phyloP scores from a whole-genome alignment of 2,113 vertebrate species.

The Limnothrissa miodon region DNA sequence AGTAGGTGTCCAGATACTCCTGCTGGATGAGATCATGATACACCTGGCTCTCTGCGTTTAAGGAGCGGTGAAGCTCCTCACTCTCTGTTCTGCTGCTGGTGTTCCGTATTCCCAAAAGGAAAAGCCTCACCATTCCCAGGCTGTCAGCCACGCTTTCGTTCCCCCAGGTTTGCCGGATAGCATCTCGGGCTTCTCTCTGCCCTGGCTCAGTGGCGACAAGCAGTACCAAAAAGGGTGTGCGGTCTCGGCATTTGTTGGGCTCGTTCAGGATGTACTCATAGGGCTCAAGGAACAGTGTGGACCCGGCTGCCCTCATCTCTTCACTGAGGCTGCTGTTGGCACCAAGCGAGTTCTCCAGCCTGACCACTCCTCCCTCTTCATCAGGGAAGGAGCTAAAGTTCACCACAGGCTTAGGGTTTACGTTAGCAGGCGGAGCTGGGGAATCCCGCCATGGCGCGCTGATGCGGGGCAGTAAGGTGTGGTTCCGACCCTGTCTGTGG shows the following conservation, averaged over 20 bases:
- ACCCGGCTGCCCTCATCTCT: slow-evolving; percentile 58
- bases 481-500: slow-evolving; percentile 59
- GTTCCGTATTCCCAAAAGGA: slow-evolving; percentile 78
- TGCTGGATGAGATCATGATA: slow-evolving; percentile 92
- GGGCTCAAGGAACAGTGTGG: slow-evolving; percentile 61
- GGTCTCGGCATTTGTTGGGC: slow-evolving; percentile 84
- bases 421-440: slow-evolving; percentile 56
- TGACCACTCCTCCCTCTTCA: slow-evolving; percentile 66
- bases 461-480: slow-evolving; percentile 62
- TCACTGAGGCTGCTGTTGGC: slow-evolving; percentile 79
- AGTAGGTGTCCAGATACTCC: slow-evolving; percentile 93
- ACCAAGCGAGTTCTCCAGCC: slow-evolving; percentile 68
- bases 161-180: slow-evolving; percentile 93
- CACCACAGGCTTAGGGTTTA: slow-evolving; percentile 61
- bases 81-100: slow-evolving; percentile 94
- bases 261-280: slow-evolving; percentile 92
- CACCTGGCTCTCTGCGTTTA: slow-evolving; percentile 83
- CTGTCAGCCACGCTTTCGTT: slow-evolving; percentile 82
- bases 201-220: slow-evolving; percentile 88
- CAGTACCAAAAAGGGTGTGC: slow-evolving; percentile 85
- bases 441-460: slow-evolving; percentile 72
- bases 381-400: slow-evolving; percentile 72
- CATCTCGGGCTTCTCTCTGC: slow-evolving; percentile 85
- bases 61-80: slow-evolving; percentile 83
- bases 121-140: slow-evolving; percentile 82